Evolutionary conservation across 2,888 invertebrate species (phyloP), one percentile per base, ranked within the genome.

Genomic region (Agrilus mali): DNA sequence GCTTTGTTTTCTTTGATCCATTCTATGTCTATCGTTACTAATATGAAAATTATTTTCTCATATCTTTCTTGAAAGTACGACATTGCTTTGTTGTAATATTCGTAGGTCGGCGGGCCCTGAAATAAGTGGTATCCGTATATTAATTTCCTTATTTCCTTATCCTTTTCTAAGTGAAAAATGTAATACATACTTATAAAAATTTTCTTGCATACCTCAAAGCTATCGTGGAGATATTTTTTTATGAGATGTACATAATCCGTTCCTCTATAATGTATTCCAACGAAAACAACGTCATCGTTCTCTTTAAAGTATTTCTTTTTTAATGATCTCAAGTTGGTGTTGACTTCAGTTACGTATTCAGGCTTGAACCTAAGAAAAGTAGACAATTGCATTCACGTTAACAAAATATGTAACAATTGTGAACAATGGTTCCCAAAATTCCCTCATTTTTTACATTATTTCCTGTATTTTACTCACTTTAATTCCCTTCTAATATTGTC

Each of bases 31-130:
- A 40, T 47, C 8, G 47, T 42, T 33, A 52, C 37, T 10, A 52
- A 14, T 2, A 52, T 42, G 31, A 52, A 52, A 7, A 52, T 42
- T n/a, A 49, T 40, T 15, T 45, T 44, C 17, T 39, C 33, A 34
- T 48, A 52, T 14, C 39, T 47, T n/a, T 41, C 20, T 8, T 39
- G 42, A 40, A 50, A 52, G 35, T 43, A 44, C 20, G 43, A 36
- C 50, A 52, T 52, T 2, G 52, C 50, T 33, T 50, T 46, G 14
- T 33, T 20, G 42, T 52, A 52, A 22, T 44, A 52, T 8, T 16
- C 38, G 27, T 43, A 44, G 14, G 43, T 33, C n/a, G 52, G 41
- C 35, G 40, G 40, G 13, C 43, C 40, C 46, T 49, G 27, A 34
- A 49, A 45, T 8, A 41, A 36, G 5, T 38, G 22, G 13, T 27